Percentiles rank a stretch among this genome's conserved stretches.
Evolutionary conservation across 2,888 invertebrate genomes (phyloP).

Genomic region (Unio delphinus): DNA sequence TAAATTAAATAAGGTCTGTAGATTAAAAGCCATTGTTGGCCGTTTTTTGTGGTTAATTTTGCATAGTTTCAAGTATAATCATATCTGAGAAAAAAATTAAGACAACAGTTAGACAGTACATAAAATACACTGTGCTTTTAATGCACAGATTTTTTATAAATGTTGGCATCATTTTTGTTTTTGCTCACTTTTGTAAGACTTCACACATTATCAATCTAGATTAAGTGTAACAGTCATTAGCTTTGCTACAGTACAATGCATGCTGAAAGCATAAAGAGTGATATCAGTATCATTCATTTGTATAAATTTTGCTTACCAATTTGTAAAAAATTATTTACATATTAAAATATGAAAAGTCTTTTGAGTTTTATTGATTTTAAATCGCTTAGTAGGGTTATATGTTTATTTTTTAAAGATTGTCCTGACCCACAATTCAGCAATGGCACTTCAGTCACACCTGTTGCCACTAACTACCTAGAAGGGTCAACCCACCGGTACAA

Average conservation of each 20-base stretch:
- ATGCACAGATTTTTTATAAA: too few relatives aligned
- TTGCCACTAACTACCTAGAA: not conserved
- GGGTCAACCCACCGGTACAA: conserved; percentile 25
- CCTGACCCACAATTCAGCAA: conserved; percentile 40
- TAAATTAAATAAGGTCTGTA: too few relatives aligned
- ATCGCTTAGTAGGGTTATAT: not conserved
- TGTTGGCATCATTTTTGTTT: too few relatives aligned
- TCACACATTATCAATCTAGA: too few relatives aligned
- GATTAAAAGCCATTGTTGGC: too few relatives aligned
- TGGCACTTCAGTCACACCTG: conserved; percentile 14
- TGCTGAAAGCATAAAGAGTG: not conserved
- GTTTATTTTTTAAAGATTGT: conserved; percentile 40
- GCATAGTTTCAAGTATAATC: not conserved
- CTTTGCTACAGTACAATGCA: not conserved
- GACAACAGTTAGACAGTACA: too few relatives aligned
- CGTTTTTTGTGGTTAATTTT: too few relatives aligned
- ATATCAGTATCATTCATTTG: not conserved
- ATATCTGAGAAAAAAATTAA: not conserved
- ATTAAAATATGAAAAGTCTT: not conserved
- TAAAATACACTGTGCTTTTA: too few relatives aligned
- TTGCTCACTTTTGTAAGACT: too few relatives aligned
- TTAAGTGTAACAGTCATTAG: too few relatives aligned
- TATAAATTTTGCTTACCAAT: not conserved
- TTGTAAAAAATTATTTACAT: not conserved
- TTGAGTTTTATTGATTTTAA: not conserved